phyloP scores from a whole-genome alignment of 2,797 vertebrate genomes.

The Centroberyx gerrardi region DNA sequence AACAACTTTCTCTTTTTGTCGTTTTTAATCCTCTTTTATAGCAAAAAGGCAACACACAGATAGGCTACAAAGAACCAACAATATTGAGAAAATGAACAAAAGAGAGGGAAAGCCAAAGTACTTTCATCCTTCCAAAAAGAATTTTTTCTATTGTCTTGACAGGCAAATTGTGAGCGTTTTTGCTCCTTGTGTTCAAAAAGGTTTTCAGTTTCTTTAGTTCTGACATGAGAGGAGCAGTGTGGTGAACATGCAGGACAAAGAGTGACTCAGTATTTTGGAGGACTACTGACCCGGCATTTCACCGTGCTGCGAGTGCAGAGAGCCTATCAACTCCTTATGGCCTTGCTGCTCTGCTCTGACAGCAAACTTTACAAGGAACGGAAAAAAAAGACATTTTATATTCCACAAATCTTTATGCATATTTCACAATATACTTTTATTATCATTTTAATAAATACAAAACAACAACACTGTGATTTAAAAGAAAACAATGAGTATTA shows the following conservation, averaged over 20 bases:
- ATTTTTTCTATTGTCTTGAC: conserved; percentile 71
- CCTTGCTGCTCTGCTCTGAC: conserved; percentile 75
- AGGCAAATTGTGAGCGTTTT: conserved; percentile 68
- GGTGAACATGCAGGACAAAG: conserved; percentile 84
- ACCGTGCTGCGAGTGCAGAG: conserved; percentile 54
- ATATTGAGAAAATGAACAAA: conserved; percentile 81
- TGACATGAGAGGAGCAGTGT: conserved; percentile 78
- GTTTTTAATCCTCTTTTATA: conserved; percentile 82
- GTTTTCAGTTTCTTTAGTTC: conserved; percentile 64
- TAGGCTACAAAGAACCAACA: conserved; percentile 87
- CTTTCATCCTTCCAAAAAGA: conserved; percentile 79
- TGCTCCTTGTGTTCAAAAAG: conserved; percentile 68
- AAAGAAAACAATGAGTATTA: conserved; percentile 87
- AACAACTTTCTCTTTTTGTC: conserved; percentile 79
- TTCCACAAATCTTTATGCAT: conserved; percentile 87
- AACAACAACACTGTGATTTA: conserved; percentile 88
- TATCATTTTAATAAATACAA: conserved; percentile 93
- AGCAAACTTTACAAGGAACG: conserved; percentile 77
- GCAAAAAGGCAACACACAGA: conserved; percentile 86
- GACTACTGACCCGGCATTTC: conserved; percentile 61
- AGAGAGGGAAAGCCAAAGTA: conserved; percentile 76
- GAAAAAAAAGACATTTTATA: conserved; percentile 80
- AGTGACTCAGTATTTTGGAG: conserved; percentile 65
- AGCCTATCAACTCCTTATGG: conserved; percentile 71
- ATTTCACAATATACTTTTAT: conserved; percentile 92